Conservation (phyloP, 1,140 invertebrate genomes). For the Pteromalus puparum region DNA sequence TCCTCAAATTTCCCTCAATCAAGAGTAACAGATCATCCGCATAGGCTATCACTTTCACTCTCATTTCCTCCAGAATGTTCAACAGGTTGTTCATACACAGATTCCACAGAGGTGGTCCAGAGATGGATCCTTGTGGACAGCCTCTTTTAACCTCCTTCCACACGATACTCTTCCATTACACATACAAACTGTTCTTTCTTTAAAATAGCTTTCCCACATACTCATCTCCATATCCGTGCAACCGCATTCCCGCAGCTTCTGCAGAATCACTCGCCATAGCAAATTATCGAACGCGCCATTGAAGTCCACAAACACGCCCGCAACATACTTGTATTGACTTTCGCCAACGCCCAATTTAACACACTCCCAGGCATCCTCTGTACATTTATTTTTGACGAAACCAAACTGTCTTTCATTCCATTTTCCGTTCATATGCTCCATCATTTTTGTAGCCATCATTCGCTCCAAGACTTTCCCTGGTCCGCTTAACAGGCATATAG, state of each 20-base stretch:
- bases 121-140: constrained; percentile 54
- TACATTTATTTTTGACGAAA: background rate
- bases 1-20: constrained; percentile 45
- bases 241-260: constrained; percentile 21
- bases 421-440: constrained; percentile 1
- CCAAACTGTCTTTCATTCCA: constrained; percentile 3
- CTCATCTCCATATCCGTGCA: constrained; percentile 11
- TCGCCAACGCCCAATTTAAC: background rate
- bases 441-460: background rate
- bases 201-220: constrained; percentile 36
- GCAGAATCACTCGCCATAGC: constrained; percentile 54
- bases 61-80: constrained; percentile 4
- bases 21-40: constrained; percentile 56
- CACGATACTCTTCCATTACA: background rate
- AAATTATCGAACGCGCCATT: constrained; percentile 47
- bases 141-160: background rate
- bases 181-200: constrained; percentile 22
- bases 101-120: constrained; percentile 58
- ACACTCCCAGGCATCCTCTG: constrained; percentile 16
- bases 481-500: constrained; percentile 48
- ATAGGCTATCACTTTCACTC: constrained; percentile 54
- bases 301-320: constrained; percentile 55
- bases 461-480: background rate
- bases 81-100: constrained; percentile 57
- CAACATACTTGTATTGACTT: constrained; percentile 18